Base-by-base conservation (phyloP, 2,113 vertebrate species). In the Tragelaphus strepsiceros region DNA sequence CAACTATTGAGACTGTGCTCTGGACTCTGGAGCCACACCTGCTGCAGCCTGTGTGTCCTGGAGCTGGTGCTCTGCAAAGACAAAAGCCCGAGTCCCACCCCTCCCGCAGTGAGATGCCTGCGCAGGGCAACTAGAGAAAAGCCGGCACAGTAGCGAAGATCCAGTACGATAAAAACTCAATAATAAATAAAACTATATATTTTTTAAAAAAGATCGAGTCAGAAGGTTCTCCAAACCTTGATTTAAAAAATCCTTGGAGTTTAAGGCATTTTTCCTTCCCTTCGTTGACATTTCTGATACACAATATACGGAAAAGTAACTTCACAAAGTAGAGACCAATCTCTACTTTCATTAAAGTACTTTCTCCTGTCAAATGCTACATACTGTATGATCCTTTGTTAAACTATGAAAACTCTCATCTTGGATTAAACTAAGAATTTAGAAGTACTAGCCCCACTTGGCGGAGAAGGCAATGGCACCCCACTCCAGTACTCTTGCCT, bases 341-440 rank as follows among this genome's bases (percentile, higher is more conserved):
- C 51, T 67, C 49, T 2, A 30, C 43, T 87, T 67, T 58, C n/a
- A 30, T 90, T 53, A 83, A 78, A 30, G 14, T 32, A 64, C 30
- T 64, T 64, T 64, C 11, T 84, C 49, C 28, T 93, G 35, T 43
- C 43, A 46, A 56, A 71, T 30, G 30, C 43, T 85, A 61, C 3
- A 56, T 22, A 53, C 26, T 91, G 28, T 83, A 51, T 10, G 54
- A 53, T 21, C 28, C 46, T 81, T 32, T 81, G 78, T 81, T 81
- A 53, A 54, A n/a, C 49, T 24, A 8, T 56, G 26, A 91, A 83
- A 80, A 83, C n/a, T 77, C 49, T 71, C 53, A 16, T 85, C 61
- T 94, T 92, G 54, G 92, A 51, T 90, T 85, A 85, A 92, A 89
- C 78, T 88, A 59, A 92, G 62, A 90, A 56, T 88, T 91, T 32